Conservation (phyloP, 2,113 vertebrate species). For the Etia nguti region DNA sequence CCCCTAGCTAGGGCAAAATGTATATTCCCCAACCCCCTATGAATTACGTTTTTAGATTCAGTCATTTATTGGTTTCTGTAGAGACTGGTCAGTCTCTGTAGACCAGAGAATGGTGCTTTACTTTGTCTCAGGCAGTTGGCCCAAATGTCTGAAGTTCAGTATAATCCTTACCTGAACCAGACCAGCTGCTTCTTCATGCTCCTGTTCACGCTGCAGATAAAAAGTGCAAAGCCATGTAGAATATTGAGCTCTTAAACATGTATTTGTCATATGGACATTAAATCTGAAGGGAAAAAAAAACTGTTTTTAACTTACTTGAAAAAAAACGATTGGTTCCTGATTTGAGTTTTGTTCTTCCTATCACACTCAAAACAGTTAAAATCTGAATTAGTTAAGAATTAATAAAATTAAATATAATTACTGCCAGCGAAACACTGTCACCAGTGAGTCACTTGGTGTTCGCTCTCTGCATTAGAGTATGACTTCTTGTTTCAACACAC, state of each 20-base stretch:
- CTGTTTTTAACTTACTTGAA: not conserved
- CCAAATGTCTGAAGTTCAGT: not conserved
- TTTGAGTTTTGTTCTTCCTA: not conserved
- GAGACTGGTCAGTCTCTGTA: not conserved
- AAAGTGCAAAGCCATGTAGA: not conserved
- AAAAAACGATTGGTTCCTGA: not conserved
- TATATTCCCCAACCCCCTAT: not conserved
- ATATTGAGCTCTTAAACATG: not conserved
- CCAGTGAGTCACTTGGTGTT: not conserved
- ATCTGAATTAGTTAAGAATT: not conserved
- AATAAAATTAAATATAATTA: not conserved
- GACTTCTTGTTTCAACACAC: not conserved
- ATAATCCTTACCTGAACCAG: fast-evolving
- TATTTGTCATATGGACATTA: not conserved
- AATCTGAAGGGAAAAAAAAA: not conserved
- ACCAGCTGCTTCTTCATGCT: not conserved
- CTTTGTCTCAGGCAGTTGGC: not conserved
- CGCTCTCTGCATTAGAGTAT: not conserved
- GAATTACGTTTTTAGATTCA: not conserved
- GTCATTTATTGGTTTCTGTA: not conserved
- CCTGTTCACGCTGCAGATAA: not conserved
- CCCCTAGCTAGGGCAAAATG: fast-evolving
- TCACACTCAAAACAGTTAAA: not conserved
- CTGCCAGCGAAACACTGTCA: not conserved
- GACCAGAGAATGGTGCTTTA: fast-evolving